Conservation (phyloP, 2,888 invertebrate genomes). For the Epistrophella euchroma region DNA sequence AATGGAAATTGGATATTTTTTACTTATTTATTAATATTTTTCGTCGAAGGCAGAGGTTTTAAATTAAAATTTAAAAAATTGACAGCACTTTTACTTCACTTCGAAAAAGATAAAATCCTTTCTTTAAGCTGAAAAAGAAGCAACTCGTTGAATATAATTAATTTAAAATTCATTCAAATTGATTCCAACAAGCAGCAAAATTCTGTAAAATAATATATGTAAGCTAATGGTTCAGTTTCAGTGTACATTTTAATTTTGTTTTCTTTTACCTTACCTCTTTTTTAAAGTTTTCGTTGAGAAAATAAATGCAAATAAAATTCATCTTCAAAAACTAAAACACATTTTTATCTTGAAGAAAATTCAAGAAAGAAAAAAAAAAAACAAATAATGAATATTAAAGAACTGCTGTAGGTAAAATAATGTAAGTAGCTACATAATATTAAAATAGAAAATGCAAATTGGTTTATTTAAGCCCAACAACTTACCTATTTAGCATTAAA, state of each 20-base stretch:
- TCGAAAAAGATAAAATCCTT: too few species aligned
- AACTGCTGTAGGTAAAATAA: slow-evolving; percentile 3
- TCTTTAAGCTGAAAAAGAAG: too few species aligned
- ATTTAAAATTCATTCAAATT: neutral
- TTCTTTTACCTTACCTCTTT: too few species aligned
- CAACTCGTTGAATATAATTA: neutral
- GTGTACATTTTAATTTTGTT: neutral
- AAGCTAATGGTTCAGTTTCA: neutral
- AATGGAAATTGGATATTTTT: too few species aligned
- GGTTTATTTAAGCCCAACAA: neutral
- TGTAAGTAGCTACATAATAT: too few species aligned
- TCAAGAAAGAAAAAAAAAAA: too few species aligned
- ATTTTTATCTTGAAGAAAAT: neutral
- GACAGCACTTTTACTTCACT: too few species aligned
- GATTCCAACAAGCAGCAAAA: neutral
- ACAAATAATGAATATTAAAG: slow-evolving; percentile 10
- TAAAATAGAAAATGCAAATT: slow-evolving; percentile 5
- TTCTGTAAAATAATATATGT: neutral
- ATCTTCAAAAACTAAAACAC: neutral
- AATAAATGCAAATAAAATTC: slow-evolving; percentile 7
- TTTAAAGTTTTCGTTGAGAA: neutral
- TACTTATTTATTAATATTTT: too few species aligned
- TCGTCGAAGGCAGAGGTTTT: too few species aligned
- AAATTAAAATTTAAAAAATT: too few species aligned
- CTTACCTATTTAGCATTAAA: too few species aligned